phyloP scores from a whole-genome alignment of 2,797 vertebrate genomes.

The Poeciliopsis infans region DNA sequence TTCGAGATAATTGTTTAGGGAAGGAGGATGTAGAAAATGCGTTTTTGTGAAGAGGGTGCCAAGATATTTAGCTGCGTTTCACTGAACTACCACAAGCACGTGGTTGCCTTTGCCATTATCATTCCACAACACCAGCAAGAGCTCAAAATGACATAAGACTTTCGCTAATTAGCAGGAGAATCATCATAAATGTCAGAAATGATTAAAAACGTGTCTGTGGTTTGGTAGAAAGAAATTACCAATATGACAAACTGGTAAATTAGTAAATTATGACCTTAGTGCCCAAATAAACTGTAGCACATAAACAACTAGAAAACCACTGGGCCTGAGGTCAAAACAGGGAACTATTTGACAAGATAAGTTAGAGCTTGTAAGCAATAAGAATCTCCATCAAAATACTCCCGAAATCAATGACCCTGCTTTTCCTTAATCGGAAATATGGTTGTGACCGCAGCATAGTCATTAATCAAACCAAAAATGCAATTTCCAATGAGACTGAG shows the following conservation, averaged over 20 bases:
- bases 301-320: slow-evolving; percentile 61
- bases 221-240: slow-evolving; percentile 60
- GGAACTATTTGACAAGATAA: slow-evolving; percentile 67
- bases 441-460: slow-evolving; percentile 49
- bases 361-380: slow-evolving; percentile 61
- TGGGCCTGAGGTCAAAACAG: slow-evolving; percentile 35
- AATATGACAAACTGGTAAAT: slow-evolving; percentile 63
- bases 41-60: slow-evolving; percentile 60
- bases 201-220: slow-evolving; percentile 51
- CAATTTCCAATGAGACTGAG: slow-evolving; percentile 60
- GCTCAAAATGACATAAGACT: slow-evolving; percentile 48
- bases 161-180: slow-evolving; percentile 54
- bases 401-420: slow-evolving; percentile 60
- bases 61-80: slow-evolving; percentile 62
- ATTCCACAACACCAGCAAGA: slow-evolving; percentile 58
- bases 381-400: slow-evolving; percentile 50
- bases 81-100: slow-evolving; percentile 66
- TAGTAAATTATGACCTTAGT: slow-evolving; percentile 64
- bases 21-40: slow-evolving; percentile 58
- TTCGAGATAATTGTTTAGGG: slow-evolving; percentile 66
- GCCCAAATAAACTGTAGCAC: slow-evolving; percentile 63
- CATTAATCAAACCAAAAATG: slow-evolving; percentile 60
- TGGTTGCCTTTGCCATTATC: slow-evolving; percentile 40
- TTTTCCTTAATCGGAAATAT: slow-evolving; percentile 56
- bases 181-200: slow-evolving; percentile 61